Evolutionary conservation across 1,140 invertebrate species (phyloP).

Genomic region (Neelides sp.): DNA sequence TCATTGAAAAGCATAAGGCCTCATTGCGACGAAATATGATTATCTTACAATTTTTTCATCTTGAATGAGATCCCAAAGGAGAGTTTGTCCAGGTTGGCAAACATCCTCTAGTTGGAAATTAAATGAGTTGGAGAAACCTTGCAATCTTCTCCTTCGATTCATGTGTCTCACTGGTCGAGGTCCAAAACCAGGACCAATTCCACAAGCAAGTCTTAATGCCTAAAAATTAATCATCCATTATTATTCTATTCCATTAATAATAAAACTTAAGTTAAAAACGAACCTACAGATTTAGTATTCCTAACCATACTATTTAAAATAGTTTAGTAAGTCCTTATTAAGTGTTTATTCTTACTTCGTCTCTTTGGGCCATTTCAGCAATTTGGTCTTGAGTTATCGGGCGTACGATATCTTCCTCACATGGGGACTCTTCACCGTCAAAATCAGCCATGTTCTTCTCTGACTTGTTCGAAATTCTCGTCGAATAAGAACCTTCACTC

Average conservation of each 20-base stretch:
- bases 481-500: conserved; percentile 62
- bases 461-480: conserved; percentile 79
- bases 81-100: conserved; percentile 72
- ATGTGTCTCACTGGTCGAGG: conserved; percentile 14
- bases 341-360: conserved; percentile 11
- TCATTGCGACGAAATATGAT: conserved; percentile 5
- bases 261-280: not conserved
- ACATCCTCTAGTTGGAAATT: conserved; percentile 52
- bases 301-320: too few relatives aligned
- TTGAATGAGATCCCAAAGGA: conserved; percentile 86
- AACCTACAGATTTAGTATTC: too few relatives aligned
- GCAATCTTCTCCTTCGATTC: conserved; percentile 17
- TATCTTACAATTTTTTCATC: conserved; percentile 66
- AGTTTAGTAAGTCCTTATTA: too few relatives aligned
- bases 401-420: conserved; percentile 72
- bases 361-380: conserved; percentile 21
- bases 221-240: conserved; percentile 21
- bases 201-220: conserved; percentile 33
- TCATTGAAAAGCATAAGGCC: not conserved
- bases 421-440: conserved; percentile 78
- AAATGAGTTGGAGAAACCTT: conserved; percentile 24
- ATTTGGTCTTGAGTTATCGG: conserved; percentile 46
- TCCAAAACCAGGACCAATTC: conserved; percentile 21
- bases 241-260: not conserved
- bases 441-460: conserved; percentile 90